A percentile compares a stretch with the other conserved stretches of the same genome.
Conservation (phyloP, 2,113 vertebrate species). For the Naja naja region DNA sequence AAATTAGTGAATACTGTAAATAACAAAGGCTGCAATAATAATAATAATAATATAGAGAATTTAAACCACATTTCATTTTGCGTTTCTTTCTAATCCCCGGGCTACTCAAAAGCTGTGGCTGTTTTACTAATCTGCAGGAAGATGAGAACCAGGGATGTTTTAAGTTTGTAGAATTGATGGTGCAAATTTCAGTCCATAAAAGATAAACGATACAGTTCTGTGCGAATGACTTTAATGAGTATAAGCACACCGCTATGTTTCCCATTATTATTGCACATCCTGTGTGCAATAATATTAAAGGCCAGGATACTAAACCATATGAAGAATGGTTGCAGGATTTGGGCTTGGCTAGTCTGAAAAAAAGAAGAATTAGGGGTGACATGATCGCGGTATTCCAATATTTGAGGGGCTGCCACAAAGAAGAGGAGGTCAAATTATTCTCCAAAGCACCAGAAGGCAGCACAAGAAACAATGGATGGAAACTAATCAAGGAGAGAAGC, state of each 20-base stretch:
- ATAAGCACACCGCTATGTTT: background rate
- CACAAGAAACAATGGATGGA: too few relatives aligned
- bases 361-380: too few relatives aligned
- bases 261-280: background rate
- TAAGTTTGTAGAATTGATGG: background rate
- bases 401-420: too few relatives aligned
- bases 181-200: background rate
- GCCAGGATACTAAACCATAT: too few relatives aligned
- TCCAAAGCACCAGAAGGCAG: too few relatives aligned
- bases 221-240: background rate
- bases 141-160: too few relatives aligned
- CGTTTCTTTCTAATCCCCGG: conserved; percentile 3
- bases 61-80: conserved; percentile 5
- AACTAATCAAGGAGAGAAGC: too few relatives aligned
- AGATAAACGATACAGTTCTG: background rate
- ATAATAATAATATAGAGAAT: conserved; percentile 22
- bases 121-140: background rate
- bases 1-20: conserved; percentile 50
- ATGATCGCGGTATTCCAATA: too few relatives aligned
- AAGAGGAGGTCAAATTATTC: too few relatives aligned
- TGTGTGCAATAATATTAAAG: too few relatives aligned
- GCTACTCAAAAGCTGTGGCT: background rate
- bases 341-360: too few relatives aligned
- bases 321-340: too few relatives aligned
- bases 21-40: conserved; percentile 37